A percentile compares a stretch with the other conserved stretches of the same genome.
Conservation (phyloP, 53 echinoderm and acorn worm genomes). For the Zoroaster sp. region DNA sequence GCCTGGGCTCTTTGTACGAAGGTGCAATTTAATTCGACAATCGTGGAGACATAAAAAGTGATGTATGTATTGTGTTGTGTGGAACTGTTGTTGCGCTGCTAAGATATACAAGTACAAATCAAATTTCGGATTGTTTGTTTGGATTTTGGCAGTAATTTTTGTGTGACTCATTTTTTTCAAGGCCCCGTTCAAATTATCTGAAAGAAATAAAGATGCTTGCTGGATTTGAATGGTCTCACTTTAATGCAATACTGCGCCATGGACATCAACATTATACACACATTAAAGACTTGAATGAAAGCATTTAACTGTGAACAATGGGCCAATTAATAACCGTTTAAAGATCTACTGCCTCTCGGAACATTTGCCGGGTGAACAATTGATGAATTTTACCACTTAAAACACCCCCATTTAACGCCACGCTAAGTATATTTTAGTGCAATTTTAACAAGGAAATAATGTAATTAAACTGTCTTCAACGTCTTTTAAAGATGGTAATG, state of each 20-base stretch:
- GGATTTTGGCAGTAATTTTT: neutral
- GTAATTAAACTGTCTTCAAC: constrained; percentile 8
- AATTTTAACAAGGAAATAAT: constrained; percentile 16
- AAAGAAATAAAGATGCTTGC: neutral
- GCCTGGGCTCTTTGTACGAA: neutral
- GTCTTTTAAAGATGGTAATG: constrained; percentile 5
- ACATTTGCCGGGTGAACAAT: constrained; percentile 3
- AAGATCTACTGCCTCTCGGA: neutral
- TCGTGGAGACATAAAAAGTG: neutral
- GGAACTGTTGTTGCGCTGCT: neutral
- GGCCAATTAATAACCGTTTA: neutral
- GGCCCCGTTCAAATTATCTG: neutral
- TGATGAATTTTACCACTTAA: neutral
- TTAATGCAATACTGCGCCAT: neutral
- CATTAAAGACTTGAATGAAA: neutral
- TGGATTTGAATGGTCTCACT: neutral
- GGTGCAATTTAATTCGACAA: neutral
- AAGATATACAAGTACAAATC: neutral
- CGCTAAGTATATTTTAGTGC: neutral
- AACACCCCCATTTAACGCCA: neutral
- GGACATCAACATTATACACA: neutral
- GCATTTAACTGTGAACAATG: constrained; percentile 2
- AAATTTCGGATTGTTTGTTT: neutral
- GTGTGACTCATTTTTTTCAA: constrained; percentile 15
- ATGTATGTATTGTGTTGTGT: neutral